Evolutionary conservation across 2,113 vertebrate genomes (phyloP), one percentile per base, ranked within the genome.

Genomic region (Ancistrus triradiatus): DNA sequence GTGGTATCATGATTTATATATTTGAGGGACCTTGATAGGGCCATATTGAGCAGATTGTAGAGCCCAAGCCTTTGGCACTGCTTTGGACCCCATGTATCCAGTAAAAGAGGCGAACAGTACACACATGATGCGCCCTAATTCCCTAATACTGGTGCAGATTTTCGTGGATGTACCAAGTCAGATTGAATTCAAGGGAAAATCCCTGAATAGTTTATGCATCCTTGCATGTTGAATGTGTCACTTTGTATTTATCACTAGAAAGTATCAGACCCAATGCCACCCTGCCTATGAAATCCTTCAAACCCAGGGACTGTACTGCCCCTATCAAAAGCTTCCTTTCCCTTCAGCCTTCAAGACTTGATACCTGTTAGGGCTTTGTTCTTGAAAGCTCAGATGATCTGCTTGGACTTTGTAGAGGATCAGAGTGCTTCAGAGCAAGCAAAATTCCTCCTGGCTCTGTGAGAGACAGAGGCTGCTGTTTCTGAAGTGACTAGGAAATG

Each of bases 361-460:
- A 25, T 61, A 68, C 65, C 65, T 51, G 38, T 68, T 47, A 24
- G 10, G 9, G 56, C 60, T 75, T 75, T 71, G 69, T 64, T 69
- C 60, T 60, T 38, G 38, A 56, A 65, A 70, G 65, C 51, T 40
- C 46, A 10, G 47, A 57, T 35, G 50, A 38, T 43, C 50, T 40
- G 59, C 47, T 31, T 62, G 63, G 38, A 62, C 62, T 66, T 70
- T 70, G 64, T 59, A 49, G 51, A 52, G 60, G 50, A 64, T 69
- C 61, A 52, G 65, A 72, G 62, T 51, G 61, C 64, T 68, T 35
- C 22, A 44, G 56, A 57, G 28, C 22, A 65, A 18, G 43, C 25
- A 43, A 49, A 49, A 27, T 47, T 40, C 53, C 49, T 66, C 43
- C 64, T 42, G 64, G 53, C 40, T 33, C 31, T 49, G 31, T 21